Conservation (phyloP, 2,888 invertebrate genomes). For the Boloria euphrosyne region DNA sequence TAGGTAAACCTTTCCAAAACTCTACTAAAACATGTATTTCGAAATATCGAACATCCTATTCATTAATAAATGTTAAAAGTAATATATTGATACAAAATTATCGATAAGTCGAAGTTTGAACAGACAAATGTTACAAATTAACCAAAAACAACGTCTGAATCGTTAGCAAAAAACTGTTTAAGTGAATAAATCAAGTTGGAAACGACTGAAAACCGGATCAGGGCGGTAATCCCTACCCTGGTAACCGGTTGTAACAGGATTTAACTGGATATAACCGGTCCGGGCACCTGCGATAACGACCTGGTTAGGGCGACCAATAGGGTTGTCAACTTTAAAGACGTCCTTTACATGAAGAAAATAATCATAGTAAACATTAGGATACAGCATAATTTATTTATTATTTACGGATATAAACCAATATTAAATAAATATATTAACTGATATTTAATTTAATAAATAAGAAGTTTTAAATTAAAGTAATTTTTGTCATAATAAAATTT, state of each 20-base stretch:
- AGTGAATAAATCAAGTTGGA: constrained; percentile 69
- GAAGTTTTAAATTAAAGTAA: too few species aligned
- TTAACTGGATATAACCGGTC: constrained; percentile 54
- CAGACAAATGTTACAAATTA: constrained; percentile 14
- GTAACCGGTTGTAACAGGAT: constrained; percentile 71
- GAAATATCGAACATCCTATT: too few species aligned
- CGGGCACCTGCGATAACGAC: constrained; percentile 78
- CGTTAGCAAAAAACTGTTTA: constrained; percentile 28
- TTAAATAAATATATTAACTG: too few species aligned
- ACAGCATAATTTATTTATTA: too few species aligned
- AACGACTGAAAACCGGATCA: constrained; percentile 73
- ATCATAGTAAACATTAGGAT: background rate
- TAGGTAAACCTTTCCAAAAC: too few species aligned
- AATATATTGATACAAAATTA: too few species aligned
- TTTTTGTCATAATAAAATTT: too few species aligned
- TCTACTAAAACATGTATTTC: too few species aligned
- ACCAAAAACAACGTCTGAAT: constrained; percentile 22
- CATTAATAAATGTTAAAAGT: too few species aligned
- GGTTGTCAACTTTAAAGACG: background rate
- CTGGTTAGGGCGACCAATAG: constrained; percentile 42
- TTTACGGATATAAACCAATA: too few species aligned
- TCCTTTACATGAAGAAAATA: background rate
- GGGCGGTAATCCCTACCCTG: constrained; percentile 68
- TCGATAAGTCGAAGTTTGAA: too few species aligned
- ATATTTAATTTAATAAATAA: too few species aligned